Base-by-base conservation (phyloP, 2,797 vertebrate genomes). In the Helostoma temminkii region DNA sequence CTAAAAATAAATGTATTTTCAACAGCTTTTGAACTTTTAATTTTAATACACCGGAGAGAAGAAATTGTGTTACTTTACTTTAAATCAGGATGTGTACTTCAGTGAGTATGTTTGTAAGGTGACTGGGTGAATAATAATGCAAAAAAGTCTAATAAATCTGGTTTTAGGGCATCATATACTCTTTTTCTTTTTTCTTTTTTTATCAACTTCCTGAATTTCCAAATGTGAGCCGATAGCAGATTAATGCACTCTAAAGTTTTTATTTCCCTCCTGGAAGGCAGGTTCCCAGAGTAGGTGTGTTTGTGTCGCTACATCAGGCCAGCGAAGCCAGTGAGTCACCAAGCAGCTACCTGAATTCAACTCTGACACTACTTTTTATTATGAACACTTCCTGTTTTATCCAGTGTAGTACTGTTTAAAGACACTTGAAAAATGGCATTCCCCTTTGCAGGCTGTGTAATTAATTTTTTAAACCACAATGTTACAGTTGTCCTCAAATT, bases 281-380 rank as follows among this genome's bases (percentile, higher is more conserved):
- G 26, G 61, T 70, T 53, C 57, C 36, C 52, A 46, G 28, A 50
- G 34, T 5, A 53, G 79, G 74, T 42, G 70, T 81, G 76, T 75
- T 53, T 1, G 45, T 24, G 43, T 61, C 58, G 39, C 7, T 47
- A 42, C 19, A n/a, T 46, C 70, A 60, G 39, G 37, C n/a, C n/a
- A 26, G 48, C 21, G 46, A 71, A 45, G 18, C 12, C 25, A 4
- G 30, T 77, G 78, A 85, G 32, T 83, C 86, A 70, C 34, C 1
- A 7, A 65, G 50, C 26, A 4, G 41, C 58, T 11, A 19, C 63
- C 41, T 64, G 67, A 60, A 16, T 36, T 58, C 18, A 64, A 3
- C 42, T 34, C 42, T 46, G 36, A 30, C 60, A 50, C 54, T 11
- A 5, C 19, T 16, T 6, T 52, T 68, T 63, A 52, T 26, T 24